Evolutionary conservation across 2,888 invertebrate species (phyloP).

Genomic region (Agrotis puta): DNA sequence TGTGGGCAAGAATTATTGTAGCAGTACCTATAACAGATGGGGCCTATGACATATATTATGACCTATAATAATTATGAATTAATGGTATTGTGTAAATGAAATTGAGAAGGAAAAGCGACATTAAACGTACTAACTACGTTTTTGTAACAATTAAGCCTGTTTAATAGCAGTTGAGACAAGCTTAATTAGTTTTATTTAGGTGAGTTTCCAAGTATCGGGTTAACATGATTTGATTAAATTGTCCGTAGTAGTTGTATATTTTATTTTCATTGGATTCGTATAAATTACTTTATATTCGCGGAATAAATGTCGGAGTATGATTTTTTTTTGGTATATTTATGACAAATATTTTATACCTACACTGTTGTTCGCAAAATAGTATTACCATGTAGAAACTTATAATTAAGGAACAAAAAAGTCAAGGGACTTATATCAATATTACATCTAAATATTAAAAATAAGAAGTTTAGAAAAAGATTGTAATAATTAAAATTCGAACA

Average conservation of each 20-base stretch:
- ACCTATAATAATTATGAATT: background rate
- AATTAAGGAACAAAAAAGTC: no score
- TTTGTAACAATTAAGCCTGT: background rate
- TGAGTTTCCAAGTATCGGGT: background rate
- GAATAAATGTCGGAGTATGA: background rate
- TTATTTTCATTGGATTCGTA: background rate
- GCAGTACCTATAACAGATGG: background rate
- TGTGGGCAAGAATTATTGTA: background rate
- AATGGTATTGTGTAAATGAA: background rate
- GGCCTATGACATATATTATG: background rate
- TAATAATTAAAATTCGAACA: background rate
- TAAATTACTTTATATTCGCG: background rate
- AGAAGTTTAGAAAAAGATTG: no score
- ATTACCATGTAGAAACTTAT: no score
- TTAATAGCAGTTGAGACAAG: background rate
- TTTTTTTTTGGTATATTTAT: no score
- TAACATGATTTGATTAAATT: background rate
- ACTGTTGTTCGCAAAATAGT: background rate
- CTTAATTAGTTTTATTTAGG: background rate
- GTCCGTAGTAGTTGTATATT: background rate
- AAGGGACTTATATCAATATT: no score
- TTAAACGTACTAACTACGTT: background rate
- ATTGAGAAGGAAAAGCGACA: background rate
- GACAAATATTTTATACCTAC: no score
- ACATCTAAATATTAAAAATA: no score